Evolutionary conservation across 2,888 invertebrate species (phyloP), one percentile per base, ranked within the genome.

Genomic region (Chloromyia formosa): DNA sequence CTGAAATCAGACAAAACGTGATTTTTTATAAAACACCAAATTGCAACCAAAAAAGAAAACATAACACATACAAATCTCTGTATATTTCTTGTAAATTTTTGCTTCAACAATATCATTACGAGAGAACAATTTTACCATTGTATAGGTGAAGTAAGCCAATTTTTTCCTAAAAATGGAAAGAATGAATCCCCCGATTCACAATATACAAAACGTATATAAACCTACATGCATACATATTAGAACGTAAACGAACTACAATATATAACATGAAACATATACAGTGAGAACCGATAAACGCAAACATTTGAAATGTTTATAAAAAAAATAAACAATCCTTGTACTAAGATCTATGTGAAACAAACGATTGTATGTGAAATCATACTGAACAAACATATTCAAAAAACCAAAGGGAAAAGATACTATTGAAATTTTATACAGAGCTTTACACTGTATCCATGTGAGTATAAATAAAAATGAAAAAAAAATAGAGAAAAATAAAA

Each of bases 11-110:
- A 71, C 56, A 71, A 42, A 71, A 71, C 71, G 71, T 71, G 71
- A 71, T 71, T 71, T 71, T 71, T 71, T 71, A 71, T 71, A 71
- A 58, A 71, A 71, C 71, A 71, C 71, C 71, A 71, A 71, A 71
- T 71, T 56, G 71, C 71, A 71, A 71, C 27, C 27, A 35, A 35
- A 35, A 35, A 35, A 35, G 27, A 35, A 35, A 35, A 35, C 27
- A 35, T 35, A 35, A 35, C 2, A 35, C 27, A 35, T 35, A 35
- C 27, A 35, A 42, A 62, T 16, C 62, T 62, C 68, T 69, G 54
- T 69, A 69, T 69, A 69, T 69, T 69, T 71, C 71, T 71, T 71
- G 71, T 71, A 71, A 71, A 71, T 71, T 71, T 35, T 66, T 66
- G 66, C 66, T 71, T 58, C 56, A 71, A 71, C 58, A 71, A 56